phyloP scores from a whole-genome alignment of 2,113 vertebrate genomes.

The Eidolon helvum region DNA sequence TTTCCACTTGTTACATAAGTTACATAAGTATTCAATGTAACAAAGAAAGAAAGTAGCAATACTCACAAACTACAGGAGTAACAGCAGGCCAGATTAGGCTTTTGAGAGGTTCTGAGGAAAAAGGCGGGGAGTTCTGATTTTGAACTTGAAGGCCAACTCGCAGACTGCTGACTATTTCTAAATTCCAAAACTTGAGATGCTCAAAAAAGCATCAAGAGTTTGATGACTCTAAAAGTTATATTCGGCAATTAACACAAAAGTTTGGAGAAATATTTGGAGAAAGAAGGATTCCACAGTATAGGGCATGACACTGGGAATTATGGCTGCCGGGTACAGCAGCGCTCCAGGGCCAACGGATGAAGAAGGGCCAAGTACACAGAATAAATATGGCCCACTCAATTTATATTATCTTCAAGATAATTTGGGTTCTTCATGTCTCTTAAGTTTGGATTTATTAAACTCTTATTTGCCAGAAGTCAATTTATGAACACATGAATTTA shows the following conservation, averaged over 20 bases:
- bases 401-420: neutral
- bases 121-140: neutral
- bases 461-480: neutral
- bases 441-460: neutral
- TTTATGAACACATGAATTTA: neutral
- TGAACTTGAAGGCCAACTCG: neutral
- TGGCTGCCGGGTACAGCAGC: fast-evolving
- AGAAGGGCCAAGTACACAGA: neutral
- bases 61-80: too few relatives aligned
- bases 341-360: neutral
- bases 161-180: neutral
- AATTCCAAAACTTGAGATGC: neutral
- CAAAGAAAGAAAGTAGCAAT: neutral
- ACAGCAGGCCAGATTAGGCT: neutral
- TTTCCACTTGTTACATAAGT: neutral
- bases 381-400: neutral
- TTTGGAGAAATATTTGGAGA: neutral
- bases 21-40: neutral
- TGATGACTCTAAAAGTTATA: neutral
- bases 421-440: neutral
- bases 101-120: neutral
- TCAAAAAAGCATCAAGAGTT: neutral
- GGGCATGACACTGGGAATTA: neutral
- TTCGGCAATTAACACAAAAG: neutral
- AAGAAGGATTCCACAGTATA: neutral